These are phyloP conservation scores for Euzetes globulus DNA, from an alignment of 2,888 invertebrate species.

Conservation along the genomic window DNA sequence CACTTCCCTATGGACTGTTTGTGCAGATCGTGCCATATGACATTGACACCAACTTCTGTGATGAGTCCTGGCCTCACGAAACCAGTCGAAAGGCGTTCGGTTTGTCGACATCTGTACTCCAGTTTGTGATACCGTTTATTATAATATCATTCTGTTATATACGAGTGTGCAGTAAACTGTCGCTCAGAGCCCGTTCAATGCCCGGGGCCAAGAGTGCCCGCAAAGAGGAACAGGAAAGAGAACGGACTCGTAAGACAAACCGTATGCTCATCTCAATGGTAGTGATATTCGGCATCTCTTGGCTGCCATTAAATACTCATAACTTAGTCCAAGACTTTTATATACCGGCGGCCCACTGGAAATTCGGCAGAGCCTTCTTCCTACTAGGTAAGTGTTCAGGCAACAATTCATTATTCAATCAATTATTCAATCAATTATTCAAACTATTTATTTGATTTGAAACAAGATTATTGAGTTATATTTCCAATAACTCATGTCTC, in stretches of 20 bases:
- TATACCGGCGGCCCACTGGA: constrained; percentile 28
- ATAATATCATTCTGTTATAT: constrained; percentile 91
- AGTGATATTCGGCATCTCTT: constrained; percentile 88
- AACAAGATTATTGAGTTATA: too few species aligned
- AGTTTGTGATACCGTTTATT: constrained; percentile 87
- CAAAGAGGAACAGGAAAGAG: constrained; percentile 80
- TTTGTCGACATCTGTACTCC: constrained; percentile 74
- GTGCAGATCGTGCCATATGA: constrained; percentile 51
- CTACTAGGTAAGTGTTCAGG: constrained; percentile 57
- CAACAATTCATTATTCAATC: too few species aligned
- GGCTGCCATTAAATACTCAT: constrained; percentile 82
- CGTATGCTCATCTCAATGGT: constrained; percentile 97
- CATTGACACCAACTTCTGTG: constrained; percentile 59
- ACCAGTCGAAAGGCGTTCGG: constrained; percentile 69
- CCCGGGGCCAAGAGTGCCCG: constrained; percentile 68
- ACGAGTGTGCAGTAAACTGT: constrained; percentile 75
- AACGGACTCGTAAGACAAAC: constrained; percentile 82
- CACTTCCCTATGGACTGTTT: constrained; percentile 81
- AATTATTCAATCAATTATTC: too few species aligned
- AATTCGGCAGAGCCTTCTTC: constrained; percentile 58
- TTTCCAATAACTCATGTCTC: too few species aligned
- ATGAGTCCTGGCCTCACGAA: constrained; percentile 84
- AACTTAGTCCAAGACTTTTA: constrained; percentile 55
- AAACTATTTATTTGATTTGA: too few species aligned
- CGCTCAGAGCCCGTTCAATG: constrained; percentile 68